Percentiles rank a stretch among this genome's conserved stretches.
phyloP scores from a whole-genome alignment of 1,140 invertebrate genomes.

The Brachionus rotundiformis region DNA sequence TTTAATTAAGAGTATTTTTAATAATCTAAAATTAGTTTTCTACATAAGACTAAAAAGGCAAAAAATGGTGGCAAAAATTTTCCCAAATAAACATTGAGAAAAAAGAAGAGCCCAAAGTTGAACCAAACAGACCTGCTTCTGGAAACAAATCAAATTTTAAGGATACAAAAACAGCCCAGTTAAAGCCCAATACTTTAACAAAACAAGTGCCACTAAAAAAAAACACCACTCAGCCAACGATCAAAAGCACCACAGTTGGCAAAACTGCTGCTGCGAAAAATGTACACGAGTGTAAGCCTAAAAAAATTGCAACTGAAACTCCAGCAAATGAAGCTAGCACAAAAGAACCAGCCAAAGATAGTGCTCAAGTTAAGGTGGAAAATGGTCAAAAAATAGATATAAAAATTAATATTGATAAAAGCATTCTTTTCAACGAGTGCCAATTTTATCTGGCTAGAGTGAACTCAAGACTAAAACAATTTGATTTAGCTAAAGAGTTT shows the following conservation, averaged over 20 bases:
- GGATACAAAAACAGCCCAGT: background rate
- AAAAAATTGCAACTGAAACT: background rate
- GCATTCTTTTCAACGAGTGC: background rate
- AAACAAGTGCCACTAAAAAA: slow-evolving; percentile 15
- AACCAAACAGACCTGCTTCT: background rate
- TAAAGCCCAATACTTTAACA: background rate
- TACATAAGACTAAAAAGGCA: no score
- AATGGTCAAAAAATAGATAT: background rate
- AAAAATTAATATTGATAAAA: slow-evolving; percentile 23
- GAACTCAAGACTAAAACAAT: slow-evolving; percentile 25
- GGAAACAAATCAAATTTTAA: background rate
- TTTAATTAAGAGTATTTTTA: slow-evolving; percentile 32
- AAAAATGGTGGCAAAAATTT: slow-evolving; percentile 33
- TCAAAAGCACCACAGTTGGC: background rate
- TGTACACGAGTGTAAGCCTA: background rate
- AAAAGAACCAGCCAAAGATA: background rate
- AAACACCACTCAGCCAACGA: background rate
- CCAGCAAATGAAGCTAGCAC: background rate
- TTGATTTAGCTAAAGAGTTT: slow-evolving; percentile 12
- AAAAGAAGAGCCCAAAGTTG: background rate
- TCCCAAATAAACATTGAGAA: background rate
- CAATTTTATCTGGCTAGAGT: slow-evolving; percentile 10
- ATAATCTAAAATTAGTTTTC: no score
- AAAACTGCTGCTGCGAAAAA: background rate
- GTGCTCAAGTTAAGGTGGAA: background rate